Evolutionary conservation across 1,140 invertebrate species (phyloP), one percentile per base, ranked within the genome.

Genomic region (Pogonus chalceus): DNA sequence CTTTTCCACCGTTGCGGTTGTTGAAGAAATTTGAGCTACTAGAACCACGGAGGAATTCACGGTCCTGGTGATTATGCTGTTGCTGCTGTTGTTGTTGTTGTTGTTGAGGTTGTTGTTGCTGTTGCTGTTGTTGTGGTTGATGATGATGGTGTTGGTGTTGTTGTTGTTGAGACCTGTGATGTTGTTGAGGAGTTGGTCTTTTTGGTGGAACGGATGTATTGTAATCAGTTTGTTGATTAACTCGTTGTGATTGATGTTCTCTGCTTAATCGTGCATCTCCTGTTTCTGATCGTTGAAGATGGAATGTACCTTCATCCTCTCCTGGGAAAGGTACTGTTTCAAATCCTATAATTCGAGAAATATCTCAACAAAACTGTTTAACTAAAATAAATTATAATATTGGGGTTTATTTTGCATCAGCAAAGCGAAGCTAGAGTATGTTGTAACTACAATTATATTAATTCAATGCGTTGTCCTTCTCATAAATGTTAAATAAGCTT

Each of bases 241-340:
- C 57, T 4, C 63, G 55, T 48, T 65, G 56, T 0, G 56, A 55
- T 54, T 70, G 67, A 52, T 68, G 66, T 49, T 70, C 68, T 16
- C 62, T 56, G 26, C 71, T 70, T 7, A 73, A 61, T n/a, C 67
- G 60, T 18, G 76, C 72, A 56, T 81, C 79, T 23, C 85, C 84
- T 53, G 82, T 83, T 67, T 88, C 86, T 20, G 84, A 84, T 14
- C 84, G 75, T 61, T 88, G 85, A 3, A 89, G 74, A 60, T 83
- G 78, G 67, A 87, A 88, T 35, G 85, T 82, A 12, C 80, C 73
- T 68, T 88, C 85, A 21, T 83, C 80, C 64, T 88, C 86, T 51
- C 79, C 78, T 3, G 37, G 9, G 18, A 43, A 43, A 4, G 37
- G 9, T 4, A 16, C 37, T 4, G 37, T 43, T 18, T 43, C 37